Base-by-base conservation (phyloP, 35 echinoderm and acorn worm genomes). In the Eucidaris tribuloides region DNA sequence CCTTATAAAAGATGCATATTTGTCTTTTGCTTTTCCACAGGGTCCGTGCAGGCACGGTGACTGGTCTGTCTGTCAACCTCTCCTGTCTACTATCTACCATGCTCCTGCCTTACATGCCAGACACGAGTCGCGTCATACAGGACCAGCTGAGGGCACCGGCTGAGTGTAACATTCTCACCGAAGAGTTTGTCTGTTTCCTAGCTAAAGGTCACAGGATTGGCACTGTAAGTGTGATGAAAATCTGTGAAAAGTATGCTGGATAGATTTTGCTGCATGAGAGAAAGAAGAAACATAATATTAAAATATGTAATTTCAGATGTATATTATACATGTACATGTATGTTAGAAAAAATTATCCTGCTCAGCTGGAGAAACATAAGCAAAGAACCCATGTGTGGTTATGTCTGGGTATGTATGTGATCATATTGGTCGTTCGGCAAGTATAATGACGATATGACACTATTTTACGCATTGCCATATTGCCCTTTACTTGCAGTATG, bases 91-190 rank as follows among this genome's bases (percentile, higher is more conserved):
- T 97, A 25, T 91, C 94, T n/a, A 81, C 88, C 40, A 88, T 92
- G 81, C 76, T 97, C 28, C 84, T 88, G 32, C 94, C 94, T 1
- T 97, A 85, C 81, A 91, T 97, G 89, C 94, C 94, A 84, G 68
- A 83, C 1, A 92, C 89, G 2, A 97, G 94, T 49, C 57, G 37
- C 2, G 92, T 66, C 49, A 97, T 97, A 27, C 84, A 97, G 35
- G 58, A 88, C 38, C 94, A 97, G 77, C 85, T 97, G 11, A 52
- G 89, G 40, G 89, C 94, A 13, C 48, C 89, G 2, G 18, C 46
- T 35, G 81, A 89, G 20, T 82, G 79, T 22, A 88, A 92, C 44
- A 65, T 92, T 25, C 43, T 97, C 55, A 88, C 37, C 18, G 94
- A 91, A n/a, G 72, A 92, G 24, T 92, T 97, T 82, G 81, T 97